Evolutionary conservation across 2,113 vertebrate genomes (phyloP), one percentile per base, ranked within the genome.

Genomic region (Xenopus borealis): DNA sequence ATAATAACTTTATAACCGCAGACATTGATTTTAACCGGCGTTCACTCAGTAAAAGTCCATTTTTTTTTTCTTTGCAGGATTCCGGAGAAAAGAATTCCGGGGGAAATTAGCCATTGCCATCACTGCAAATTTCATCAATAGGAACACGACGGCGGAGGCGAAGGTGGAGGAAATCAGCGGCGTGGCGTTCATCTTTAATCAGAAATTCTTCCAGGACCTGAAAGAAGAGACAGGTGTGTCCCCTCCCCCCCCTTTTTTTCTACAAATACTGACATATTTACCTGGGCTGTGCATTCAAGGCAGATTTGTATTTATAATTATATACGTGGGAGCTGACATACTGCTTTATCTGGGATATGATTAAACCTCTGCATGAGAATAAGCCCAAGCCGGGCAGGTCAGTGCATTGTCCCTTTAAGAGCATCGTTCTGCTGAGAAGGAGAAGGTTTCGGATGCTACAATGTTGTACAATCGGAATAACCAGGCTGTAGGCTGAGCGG

Each of bases 141-240:
- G 94, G 84, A 98, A 99, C 85, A 98, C 96, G 19, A 96, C 96
- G 0, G 96, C 96, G 0, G 97, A 99, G 83, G 96, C 95, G 66
- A 96, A 95, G 84, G 97, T 98, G 68, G 96, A 98, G 79, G 97
- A 99, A 89, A 98, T 99, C 67, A 99, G 97, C 8, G 97, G 97
- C 0, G 96, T 99, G 79, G 97, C 97, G 83, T 99, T 98, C 82
- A 99, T 99, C 87, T 99, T 98, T 87, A 99, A 99, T 83, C 97
- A 98, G 88, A 98, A 98, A 84, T 98, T 99, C 85, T 99, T 99
- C 79, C 94, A 94, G 72, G 96, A 98, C 81, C 92, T 99, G 72
- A 98, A 92, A 86, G 95, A 98, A 78, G 95, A 97, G 83, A 98
- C 95, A 6, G 97, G 97, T 99, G 74, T 52, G 89, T 81, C 3